Evolutionary conservation across 2,113 vertebrate species (phyloP), one percentile per base, ranked within the genome.

Genomic region (Perccottus glenii): DNA sequence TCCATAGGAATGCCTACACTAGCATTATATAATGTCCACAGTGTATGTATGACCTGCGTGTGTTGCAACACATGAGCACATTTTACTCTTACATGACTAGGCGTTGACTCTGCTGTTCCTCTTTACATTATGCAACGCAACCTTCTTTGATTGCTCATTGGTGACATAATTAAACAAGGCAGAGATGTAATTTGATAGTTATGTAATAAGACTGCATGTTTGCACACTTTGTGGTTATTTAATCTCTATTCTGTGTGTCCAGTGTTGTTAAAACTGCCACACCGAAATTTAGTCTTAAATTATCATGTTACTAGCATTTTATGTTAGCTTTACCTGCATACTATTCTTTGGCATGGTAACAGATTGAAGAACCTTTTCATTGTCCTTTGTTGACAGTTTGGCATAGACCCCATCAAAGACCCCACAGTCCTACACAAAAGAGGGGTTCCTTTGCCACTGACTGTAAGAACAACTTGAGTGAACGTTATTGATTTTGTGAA

Each of bases 1-100:
- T 19, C 61, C 19, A 27, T 15, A 46, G 32, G 11, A 50, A 58
- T 40, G 15, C 12, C 38, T 46, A 51, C 35, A 50, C 12, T 14
- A 14, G 2, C 19, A 36, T 85, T 84, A 67, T 38, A 33, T 75
- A 75, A 82, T 52, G 14, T 51, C 35, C 27, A 52, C 56, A 44
- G 61, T 66, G 32, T 64, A 59, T 67, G 57, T 27, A 27, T 27
- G 19, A 27, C 19, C 19, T 27, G 19, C 19, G 59, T 33, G 35
- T 60, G 51, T 63, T 52, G 35, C 36, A 50, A 53, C 48, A 62
- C 52, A 69, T 58, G 11, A 50, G 57, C 38, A 60, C 27, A 75
- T 83, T 77, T 52, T 57, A 74, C 45, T 6, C 33, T 49, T 53
- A 49, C 73, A 59, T 55, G 56, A 72, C 69, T 63, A 48, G 10